These are phyloP conservation scores for Zophobas atratus DNA, from an alignment of 1,140 invertebrate genomes.

Conservation along the genomic window DNA sequence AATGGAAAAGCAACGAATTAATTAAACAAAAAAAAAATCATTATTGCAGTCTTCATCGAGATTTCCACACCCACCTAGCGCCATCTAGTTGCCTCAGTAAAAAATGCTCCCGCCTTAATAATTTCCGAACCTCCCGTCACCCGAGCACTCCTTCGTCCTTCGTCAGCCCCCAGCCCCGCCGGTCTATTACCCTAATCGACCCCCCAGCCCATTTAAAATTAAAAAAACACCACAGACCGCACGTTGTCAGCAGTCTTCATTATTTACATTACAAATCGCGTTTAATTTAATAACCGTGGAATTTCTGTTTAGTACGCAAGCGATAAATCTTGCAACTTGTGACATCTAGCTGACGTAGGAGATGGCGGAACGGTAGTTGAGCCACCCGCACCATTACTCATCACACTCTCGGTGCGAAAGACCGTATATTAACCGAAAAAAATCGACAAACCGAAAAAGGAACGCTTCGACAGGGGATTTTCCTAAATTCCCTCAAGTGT, in stretches of 20 bases:
- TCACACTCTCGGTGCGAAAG: slow-evolving; percentile 6
- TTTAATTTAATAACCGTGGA: slow-evolving; percentile 34
- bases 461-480: slow-evolving; percentile 14
- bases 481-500: slow-evolving; percentile 24
- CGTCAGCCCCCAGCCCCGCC: too few relatives aligned
- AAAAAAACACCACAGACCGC: background rate
- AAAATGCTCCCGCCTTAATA: too few relatives aligned
- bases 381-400: slow-evolving; percentile 29
- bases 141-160: too few relatives aligned
- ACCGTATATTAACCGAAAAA: slow-evolving; percentile 13
- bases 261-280: slow-evolving; percentile 35
- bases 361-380: slow-evolving; percentile 16
- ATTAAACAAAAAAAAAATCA: too few relatives aligned
- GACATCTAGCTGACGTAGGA: slow-evolving; percentile 33
- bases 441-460: slow-evolving; percentile 35
- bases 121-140: too few relatives aligned
- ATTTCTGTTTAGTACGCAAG: slow-evolving; percentile 28
- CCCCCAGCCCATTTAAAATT: too few relatives aligned
- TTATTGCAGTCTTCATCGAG: too few relatives aligned
- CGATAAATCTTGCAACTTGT: slow-evolving; percentile 40
- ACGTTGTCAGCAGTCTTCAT: background rate
- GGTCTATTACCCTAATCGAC: too few relatives aligned
- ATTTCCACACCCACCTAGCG: too few relatives aligned
- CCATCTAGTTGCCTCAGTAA: too few relatives aligned
- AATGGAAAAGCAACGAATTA: too few relatives aligned